Evolutionary conservation across 2,888 invertebrate species (phyloP).

Genomic region (Vannuccia rotundouncinata): DNA sequence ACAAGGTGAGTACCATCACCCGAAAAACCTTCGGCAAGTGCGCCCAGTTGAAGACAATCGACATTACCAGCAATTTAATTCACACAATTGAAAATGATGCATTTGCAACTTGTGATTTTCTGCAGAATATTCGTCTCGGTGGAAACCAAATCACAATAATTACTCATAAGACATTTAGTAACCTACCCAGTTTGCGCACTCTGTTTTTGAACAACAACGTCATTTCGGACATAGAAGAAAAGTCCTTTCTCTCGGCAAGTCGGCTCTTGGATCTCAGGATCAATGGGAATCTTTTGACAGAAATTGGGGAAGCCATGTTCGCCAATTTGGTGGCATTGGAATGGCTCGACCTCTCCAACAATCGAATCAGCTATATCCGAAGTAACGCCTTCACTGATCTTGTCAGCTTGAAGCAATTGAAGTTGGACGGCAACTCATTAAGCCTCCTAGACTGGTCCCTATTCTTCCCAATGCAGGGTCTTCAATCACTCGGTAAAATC

Average conservation of each 20-base stretch:
- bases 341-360: background rate
- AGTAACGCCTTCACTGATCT: background rate
- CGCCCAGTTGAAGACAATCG: background rate
- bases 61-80: background rate
- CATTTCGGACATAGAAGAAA: background rate
- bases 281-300: background rate
- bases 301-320: background rate
- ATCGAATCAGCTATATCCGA: background rate
- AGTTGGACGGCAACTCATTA: background rate
- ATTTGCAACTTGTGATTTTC: background rate
- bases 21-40: background rate
- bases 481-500: background rate
- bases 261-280: background rate
- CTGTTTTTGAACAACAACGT: background rate
- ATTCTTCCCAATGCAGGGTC: background rate
- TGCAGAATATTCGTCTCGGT: background rate
- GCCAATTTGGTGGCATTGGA: background rate
- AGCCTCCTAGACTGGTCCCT: background rate
- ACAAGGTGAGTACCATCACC: background rate
- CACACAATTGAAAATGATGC: background rate
- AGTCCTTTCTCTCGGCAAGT: background rate
- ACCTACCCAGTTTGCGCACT: background rate
- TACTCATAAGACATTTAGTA: background rate
- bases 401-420: background rate
- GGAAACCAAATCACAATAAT: background rate